Percentiles rank a stretch among this genome's conserved stretches.
These are phyloP conservation scores for Oreamnos americanus DNA, from an alignment of 2,113 vertebrate genomes.

Conservation along the genomic window DNA sequence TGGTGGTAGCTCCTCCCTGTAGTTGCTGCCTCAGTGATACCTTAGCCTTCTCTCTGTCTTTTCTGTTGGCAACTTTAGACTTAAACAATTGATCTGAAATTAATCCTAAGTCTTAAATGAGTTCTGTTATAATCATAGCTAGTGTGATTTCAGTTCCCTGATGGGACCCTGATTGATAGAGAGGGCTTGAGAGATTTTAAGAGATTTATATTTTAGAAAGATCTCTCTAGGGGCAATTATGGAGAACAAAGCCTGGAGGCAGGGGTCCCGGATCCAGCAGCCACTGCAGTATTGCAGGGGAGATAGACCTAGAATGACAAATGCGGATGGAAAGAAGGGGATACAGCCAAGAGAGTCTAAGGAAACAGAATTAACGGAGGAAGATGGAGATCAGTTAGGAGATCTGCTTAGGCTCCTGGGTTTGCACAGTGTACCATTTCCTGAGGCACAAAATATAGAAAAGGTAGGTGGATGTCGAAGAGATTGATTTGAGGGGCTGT, in stretches of 20 bases:
- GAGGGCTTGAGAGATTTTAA: neutral
- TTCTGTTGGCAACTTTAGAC: neutral
- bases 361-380: neutral
- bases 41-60: neutral
- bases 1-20: neutral
- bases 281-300: too few relatives aligned
- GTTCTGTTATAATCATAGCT: neutral
- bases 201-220: neutral
- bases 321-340: neutral
- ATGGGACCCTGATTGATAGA: neutral
- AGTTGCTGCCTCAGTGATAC: neutral
- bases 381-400: neutral
- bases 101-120: neutral
- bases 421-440: neutral
- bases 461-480: neutral
- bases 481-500: neutral
- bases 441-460: neutral
- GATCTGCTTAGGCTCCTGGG: neutral
- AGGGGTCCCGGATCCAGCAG: neutral
- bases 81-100: neutral
- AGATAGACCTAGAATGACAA: accelerated
- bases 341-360: neutral
- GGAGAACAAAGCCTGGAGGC: neutral
- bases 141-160: neutral
- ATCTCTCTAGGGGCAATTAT: neutral